Conservation (phyloP, 2,888 invertebrate genomes). For the Agrenia bidenticulata region DNA sequence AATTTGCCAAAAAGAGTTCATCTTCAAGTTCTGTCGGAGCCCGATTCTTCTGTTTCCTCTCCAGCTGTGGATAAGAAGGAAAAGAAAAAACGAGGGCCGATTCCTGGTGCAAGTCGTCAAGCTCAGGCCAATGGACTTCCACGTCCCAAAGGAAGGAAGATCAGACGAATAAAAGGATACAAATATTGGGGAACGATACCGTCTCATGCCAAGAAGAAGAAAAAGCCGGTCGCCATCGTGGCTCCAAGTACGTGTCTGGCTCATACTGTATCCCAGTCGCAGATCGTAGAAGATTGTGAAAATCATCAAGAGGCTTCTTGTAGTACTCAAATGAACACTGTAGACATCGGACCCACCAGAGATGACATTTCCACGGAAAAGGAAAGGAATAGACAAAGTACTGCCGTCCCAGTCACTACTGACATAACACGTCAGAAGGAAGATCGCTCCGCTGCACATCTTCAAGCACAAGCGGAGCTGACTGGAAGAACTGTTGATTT, state of each 20-base stretch:
- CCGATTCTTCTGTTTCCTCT: background rate
- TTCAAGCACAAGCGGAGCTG: background rate
- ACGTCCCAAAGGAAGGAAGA: conserved; percentile 42
- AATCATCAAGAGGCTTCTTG: background rate
- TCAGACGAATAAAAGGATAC: conserved; percentile 48
- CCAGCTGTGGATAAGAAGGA: background rate
- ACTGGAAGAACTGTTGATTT: background rate
- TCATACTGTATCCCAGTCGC: background rate
- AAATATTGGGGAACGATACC: conserved; percentile 53
- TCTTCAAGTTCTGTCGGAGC: conserved; percentile 1
- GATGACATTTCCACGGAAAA: conserved; percentile 2
- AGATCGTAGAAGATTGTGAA: background rate
- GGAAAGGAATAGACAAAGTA: background rate
- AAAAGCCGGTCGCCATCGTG: conserved; percentile 53
- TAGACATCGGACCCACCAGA: background rate
- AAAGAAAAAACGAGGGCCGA: background rate
- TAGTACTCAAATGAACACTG: background rate
- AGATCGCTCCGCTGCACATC: background rate
- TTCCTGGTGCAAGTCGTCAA: background rate
- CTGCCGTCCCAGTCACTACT: background rate
- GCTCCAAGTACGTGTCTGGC: conserved; percentile 44
- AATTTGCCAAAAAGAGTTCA: conserved; percentile 28
- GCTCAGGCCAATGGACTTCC: background rate
- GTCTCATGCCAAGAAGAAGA: conserved; percentile 51
- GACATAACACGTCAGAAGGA: background rate